phyloP scores from a whole-genome alignment of 2,797 vertebrate species.

The Gypaetus barbatus region DNA sequence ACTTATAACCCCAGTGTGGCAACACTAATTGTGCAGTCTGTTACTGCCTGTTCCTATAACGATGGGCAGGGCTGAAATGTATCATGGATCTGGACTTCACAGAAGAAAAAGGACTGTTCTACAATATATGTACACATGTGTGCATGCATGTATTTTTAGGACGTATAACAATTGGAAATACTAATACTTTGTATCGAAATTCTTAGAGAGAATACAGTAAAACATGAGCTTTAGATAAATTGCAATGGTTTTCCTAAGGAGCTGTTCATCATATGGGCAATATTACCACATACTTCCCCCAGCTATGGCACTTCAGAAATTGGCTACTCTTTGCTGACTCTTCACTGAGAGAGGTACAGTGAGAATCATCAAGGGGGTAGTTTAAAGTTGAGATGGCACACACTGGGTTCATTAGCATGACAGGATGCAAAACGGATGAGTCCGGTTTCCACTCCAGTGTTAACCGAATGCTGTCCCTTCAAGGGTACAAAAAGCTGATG shows the following conservation, averaged over 20 bases:
- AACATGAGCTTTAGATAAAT: neutral
- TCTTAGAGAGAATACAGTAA: neutral
- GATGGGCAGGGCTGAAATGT: neutral
- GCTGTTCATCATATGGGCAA: neutral
- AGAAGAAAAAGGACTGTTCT: neutral
- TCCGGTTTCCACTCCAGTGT: neutral
- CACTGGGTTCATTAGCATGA: neutral
- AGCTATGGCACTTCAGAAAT: neutral
- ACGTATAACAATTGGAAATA: accelerated
- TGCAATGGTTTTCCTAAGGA: neutral
- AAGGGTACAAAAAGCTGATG: neutral
- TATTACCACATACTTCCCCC: neutral
- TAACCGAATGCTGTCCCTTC: neutral
- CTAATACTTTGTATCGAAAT: neutral
- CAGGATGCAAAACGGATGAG: neutral
- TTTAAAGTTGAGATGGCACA: neutral
- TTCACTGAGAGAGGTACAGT: neutral
- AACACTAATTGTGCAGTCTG: neutral
- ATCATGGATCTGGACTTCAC: neutral
- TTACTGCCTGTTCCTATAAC: neutral
- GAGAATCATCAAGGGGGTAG: neutral
- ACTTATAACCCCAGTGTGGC: neutral
- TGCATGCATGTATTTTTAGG: neutral
- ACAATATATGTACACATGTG: neutral
- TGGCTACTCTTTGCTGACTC: neutral